Evolutionary conservation across 2,888 invertebrate species (phyloP).

Genomic region (Hecatera dysodea): DNA sequence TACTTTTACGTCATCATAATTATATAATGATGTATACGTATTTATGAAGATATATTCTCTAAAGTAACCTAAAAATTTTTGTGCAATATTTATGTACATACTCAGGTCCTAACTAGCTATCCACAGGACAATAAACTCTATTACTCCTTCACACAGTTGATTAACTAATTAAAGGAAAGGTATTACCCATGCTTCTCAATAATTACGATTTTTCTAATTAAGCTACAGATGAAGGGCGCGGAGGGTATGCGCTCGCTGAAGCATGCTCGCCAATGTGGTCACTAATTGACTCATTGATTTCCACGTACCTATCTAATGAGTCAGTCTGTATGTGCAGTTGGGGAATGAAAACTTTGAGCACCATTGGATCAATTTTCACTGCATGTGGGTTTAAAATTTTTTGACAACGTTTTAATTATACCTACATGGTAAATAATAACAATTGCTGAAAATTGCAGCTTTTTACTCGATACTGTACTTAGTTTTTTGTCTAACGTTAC

Average conservation of each 20-base stretch:
- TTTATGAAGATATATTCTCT: too few relatives aligned
- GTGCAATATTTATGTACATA: neutral
- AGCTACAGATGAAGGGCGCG: constrained; percentile 21
- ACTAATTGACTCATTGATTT: constrained; percentile 76
- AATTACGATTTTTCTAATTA: constrained; percentile 41
- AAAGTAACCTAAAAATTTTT: too few relatives aligned
- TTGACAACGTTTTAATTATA: neutral
- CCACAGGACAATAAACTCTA: neutral
- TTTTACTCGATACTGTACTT: neutral
- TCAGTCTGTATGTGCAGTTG: neutral
- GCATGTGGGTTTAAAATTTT: neutral
- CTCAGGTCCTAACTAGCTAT: neutral
- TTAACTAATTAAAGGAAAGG: constrained; percentile 14
- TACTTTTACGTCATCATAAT: too few relatives aligned
- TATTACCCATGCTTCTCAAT: constrained; percentile 25
- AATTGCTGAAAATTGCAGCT: neutral
- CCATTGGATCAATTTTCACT: neutral
- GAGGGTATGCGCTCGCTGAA: constrained; percentile 40
- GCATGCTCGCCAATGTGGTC: constrained; percentile 48
- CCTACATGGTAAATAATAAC: neutral
- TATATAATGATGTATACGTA: too few relatives aligned
- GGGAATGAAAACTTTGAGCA: neutral
- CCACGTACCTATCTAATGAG: constrained; percentile 24
- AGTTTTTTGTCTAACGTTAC: neutral
- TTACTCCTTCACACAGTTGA: constrained; percentile 5